A percentile compares a stretch with the other conserved stretches of the same genome.
phyloP scores from a whole-genome alignment of 2,888 invertebrate genomes.

The Oligia latruncula region DNA sequence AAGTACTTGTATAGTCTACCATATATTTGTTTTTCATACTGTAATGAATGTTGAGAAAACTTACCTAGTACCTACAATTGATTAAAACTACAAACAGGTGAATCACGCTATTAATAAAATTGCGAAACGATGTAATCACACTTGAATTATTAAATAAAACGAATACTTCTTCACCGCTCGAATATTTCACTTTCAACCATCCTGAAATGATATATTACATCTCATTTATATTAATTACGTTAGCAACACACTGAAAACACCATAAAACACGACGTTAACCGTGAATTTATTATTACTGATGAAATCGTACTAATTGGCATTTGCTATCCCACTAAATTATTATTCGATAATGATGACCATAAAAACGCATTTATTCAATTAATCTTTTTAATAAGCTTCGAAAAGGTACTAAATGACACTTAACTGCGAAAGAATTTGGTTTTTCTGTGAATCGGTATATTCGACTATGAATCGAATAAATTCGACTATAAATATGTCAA shows the following conservation, averaged over 20 bases:
- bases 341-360: slow-evolving; percentile 52
- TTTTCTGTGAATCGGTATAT: slow-evolving; percentile 1
- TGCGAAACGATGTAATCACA: not conserved
- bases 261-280: slow-evolving; percentile 44
- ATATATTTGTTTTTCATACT: not conserved
- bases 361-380: slow-evolving; percentile 40
- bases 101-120: not conserved
- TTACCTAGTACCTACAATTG: not conserved
- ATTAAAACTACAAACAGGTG: not conserved
- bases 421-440: slow-evolving; percentile 45
- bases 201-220: not conserved
- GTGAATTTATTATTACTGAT: slow-evolving; percentile 41
- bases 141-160: not conserved
- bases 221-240: slow-evolving; percentile 41
- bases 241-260: slow-evolving; percentile 39
- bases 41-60: not conserved
- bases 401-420: slow-evolving; percentile 18
- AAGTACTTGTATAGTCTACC: not conserved
- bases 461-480: slow-evolving; percentile 21
- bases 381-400: slow-evolving; percentile 45
- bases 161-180: not conserved
- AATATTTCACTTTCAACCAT: not conserved
- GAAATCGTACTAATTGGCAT: slow-evolving; percentile 57
- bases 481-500: slow-evolving; percentile 41
- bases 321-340: slow-evolving; percentile 49